Conservation (phyloP, 2,797 vertebrate species). For the Micropoecilia bifurca region DNA sequence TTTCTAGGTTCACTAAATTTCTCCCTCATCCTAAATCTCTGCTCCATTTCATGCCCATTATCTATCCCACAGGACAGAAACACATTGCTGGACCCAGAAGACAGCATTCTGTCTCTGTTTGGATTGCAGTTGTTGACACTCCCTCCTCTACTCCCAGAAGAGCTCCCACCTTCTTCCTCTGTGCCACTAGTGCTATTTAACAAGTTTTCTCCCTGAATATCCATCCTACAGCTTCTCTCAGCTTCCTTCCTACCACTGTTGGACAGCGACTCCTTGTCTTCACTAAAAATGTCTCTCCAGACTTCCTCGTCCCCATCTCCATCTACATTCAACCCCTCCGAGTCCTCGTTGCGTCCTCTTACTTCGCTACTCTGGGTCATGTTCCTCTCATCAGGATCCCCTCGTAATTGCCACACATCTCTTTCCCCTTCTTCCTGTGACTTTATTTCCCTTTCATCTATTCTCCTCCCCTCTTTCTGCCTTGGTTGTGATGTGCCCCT, state of each 20-base stretch:
- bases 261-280: conserved; percentile 35
- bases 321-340: conserved; percentile 53
- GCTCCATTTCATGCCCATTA: conserved; percentile 57
- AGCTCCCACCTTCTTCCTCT: conserved; percentile 61
- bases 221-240: conserved; percentile 30
- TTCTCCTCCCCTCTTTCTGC: conserved; percentile 39
- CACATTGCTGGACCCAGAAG: conserved; percentile 73
- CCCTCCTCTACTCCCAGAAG: conserved; percentile 63
- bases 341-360: conserved; percentile 32
- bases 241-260: conserved; percentile 38
- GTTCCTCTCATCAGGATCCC: conserved; percentile 54
- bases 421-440: conserved; percentile 25
- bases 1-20: conserved; percentile 67
- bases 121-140: conserved; percentile 59
- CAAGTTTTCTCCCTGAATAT: conserved; percentile 49
- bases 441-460: conserved; percentile 26
- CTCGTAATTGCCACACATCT: conserved; percentile 33
- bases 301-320: conserved; percentile 49
- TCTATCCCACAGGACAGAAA: conserved; percentile 76
- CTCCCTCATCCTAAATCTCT: conserved; percentile 74
- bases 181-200: conserved; percentile 59
- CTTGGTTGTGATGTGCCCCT: conserved; percentile 50
- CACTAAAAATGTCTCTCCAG: conserved; percentile 34
- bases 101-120: conserved; percentile 59
- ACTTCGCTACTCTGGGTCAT: conserved; percentile 33